Evolutionary conservation across 2,797 vertebrate genomes (phyloP).

Genomic region (Aselliscus stoliczkanus): DNA sequence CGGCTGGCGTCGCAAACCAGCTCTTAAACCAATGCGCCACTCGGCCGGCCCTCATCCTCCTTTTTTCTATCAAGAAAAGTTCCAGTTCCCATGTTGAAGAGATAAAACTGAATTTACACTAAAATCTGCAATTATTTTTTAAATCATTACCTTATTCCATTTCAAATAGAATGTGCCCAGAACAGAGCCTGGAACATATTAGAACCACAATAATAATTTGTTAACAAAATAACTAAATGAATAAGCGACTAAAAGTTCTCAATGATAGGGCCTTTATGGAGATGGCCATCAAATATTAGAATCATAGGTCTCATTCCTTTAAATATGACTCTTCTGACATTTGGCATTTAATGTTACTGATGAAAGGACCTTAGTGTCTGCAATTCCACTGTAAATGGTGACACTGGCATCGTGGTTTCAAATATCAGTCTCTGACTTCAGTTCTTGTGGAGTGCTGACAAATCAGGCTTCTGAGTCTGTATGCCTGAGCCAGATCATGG

Average conservation of each 20-base stretch:
- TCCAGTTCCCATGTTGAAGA: not conserved
- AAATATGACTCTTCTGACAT: not conserved
- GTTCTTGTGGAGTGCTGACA: not conserved
- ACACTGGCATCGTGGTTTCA: not conserved
- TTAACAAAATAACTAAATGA: constrained; percentile 8
- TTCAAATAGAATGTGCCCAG: not conserved
- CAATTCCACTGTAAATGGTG: not conserved
- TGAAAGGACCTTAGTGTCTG: not conserved
- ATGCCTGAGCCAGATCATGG: not conserved
- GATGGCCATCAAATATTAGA: not conserved
- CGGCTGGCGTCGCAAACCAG: no score
- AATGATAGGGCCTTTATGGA: not conserved
- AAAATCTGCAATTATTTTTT: constrained; percentile 18
- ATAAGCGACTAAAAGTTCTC: not conserved
- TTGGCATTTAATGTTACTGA: not conserved
- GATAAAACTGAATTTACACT: constrained; percentile 12
- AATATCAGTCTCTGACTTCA: not conserved
- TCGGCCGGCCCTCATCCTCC: not conserved
- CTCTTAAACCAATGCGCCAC: no score
- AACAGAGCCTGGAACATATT: not conserved
- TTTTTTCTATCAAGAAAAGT: not conserved
- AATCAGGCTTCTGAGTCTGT: not conserved
- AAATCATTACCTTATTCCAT: not conserved
- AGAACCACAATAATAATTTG: not conserved
- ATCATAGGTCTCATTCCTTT: not conserved